A percentile compares a stretch with the other conserved stretches of the same genome.
phyloP scores from a whole-genome alignment of 2,113 vertebrate genomes.

The Pan troglodytes region NHGRI_mPanTro3-v2.1_pri NC_086016.1:27725001-27725500 shows the following conservation, averaged over 20 bases:
- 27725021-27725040: not conserved
- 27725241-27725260: not conserved
- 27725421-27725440: not conserved
- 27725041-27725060: not conserved
- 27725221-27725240: not conserved
- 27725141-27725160: not conserved
- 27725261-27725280: not conserved
- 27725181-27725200: not conserved
- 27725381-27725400: not conserved
- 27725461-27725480: not conserved
- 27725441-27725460: not conserved
- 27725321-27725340: not conserved
- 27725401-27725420: not conserved
- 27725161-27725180: not conserved
- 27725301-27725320: not conserved
- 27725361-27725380: not conserved
- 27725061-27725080: fast-evolving
- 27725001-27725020: not conserved
- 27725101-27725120: not conserved
- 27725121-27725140: not conserved
- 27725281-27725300: not conserved
- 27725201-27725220: not conserved
- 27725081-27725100: not conserved
- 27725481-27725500: not conserved
- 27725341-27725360: not conserved